Percentiles rank a stretch among this genome's conserved stretches.
These are phyloP conservation scores for Trichopoda pennipes DNA, from an alignment of 2,888 invertebrate species.

Conservation along the genomic window DNA sequence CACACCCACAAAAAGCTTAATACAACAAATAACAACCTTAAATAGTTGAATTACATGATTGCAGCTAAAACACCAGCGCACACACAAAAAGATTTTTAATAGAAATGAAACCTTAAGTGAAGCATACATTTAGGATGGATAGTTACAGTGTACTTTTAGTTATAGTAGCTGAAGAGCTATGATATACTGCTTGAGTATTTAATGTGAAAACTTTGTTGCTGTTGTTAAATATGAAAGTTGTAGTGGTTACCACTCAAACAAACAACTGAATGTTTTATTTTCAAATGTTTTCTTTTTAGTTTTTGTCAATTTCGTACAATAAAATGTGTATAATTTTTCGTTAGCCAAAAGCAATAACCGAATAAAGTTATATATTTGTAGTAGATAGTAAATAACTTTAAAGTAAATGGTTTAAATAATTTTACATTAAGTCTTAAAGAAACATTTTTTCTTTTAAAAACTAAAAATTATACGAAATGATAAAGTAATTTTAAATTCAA, in stretches of 20 bases:
- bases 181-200: slow-evolving; percentile 30
- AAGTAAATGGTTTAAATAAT: slow-evolving; percentile 2
- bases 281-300: slow-evolving; percentile 23
- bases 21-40: slow-evolving; percentile 14
- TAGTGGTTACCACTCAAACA: not conserved
- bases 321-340: not conserved
- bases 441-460: too few relatives aligned
- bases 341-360: not conserved
- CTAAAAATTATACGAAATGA: too few relatives aligned
- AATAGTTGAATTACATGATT: slow-evolving; percentile 31
- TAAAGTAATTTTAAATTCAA: too few relatives aligned
- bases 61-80: not conserved
- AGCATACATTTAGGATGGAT: slow-evolving; percentile 47
- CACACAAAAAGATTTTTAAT: not conserved
- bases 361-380: not conserved
- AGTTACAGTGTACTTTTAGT: not conserved
- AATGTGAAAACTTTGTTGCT: slow-evolving; percentile 28
- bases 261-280: slow-evolving; percentile 23
- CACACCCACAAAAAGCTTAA: not conserved
- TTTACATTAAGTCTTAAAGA: too few relatives aligned
- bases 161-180: not conserved
- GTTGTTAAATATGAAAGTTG: slow-evolving; percentile 3
- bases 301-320: not conserved
- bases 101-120: slow-evolving; percentile 9
- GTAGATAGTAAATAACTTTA: slow-evolving; percentile 19